phyloP scores from a whole-genome alignment of 2,797 vertebrate genomes.

The Stomatorhinus walkeri region DNA sequence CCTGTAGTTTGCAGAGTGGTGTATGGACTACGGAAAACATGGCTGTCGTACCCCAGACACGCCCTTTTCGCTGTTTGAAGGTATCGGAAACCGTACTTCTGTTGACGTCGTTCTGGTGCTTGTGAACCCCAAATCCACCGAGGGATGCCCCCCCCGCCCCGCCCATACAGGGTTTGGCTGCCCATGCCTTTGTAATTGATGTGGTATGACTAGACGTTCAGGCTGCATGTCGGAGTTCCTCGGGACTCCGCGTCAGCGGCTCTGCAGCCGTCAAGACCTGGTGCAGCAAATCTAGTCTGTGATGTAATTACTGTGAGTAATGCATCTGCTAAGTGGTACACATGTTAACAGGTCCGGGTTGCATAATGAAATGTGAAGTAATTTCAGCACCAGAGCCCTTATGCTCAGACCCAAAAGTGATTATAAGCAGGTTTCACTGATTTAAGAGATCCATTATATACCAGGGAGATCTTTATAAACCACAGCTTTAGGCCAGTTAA shows the following conservation, averaged over 20 bases:
- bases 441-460: not conserved
- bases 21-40: slow-evolving; percentile 87
- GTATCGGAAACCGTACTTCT: slow-evolving; percentile 51
- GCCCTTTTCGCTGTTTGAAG: slow-evolving; percentile 95
- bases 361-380: not conserved
- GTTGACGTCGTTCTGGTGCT: not conserved
- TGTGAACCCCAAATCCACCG: not conserved
- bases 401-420: not conserved
- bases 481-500: not conserved
- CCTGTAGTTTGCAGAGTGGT: slow-evolving; percentile 92
- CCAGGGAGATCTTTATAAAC: not conserved
- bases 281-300: not conserved
- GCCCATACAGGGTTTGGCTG: not conserved
- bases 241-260: not conserved
- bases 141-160: not conserved
- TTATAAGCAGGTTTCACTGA: not conserved
- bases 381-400: not conserved
- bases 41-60: slow-evolving; percentile 90
- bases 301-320: not conserved
- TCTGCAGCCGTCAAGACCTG: not conserved
- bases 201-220: not conserved
- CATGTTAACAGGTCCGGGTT: not conserved
- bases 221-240: not conserved
- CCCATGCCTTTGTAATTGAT: not conserved
- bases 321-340: not conserved